Evolutionary conservation across 2,888 invertebrate species (phyloP).

Genomic region (Dyspetes luteomarginatus): DNA sequence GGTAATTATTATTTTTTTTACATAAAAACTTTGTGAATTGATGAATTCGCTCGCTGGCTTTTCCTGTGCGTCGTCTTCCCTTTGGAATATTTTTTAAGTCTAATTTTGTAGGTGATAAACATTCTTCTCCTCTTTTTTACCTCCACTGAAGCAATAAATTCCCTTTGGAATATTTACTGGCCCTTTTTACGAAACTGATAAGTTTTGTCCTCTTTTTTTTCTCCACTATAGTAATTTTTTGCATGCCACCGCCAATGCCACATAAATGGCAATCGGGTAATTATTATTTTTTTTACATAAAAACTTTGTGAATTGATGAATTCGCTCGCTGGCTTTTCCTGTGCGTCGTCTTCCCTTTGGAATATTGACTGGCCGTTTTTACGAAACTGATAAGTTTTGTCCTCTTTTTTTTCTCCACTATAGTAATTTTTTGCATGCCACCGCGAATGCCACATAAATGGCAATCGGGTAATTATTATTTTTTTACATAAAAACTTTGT

Average conservation of each 20-base stretch:
- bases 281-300: neutral
- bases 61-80: neutral
- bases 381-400: too few species aligned
- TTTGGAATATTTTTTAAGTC: too few species aligned
- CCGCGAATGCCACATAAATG: conserved; percentile 81
- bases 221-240: too few species aligned
- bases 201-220: too few species aligned
- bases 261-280: conserved; percentile 81
- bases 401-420: too few species aligned
- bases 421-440: conserved; percentile 75
- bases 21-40: neutral
- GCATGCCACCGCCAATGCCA: conserved; percentile 78
- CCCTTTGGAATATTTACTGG: too few species aligned
- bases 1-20: conserved; percentile 72
- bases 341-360: too few species aligned
- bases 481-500: neutral
- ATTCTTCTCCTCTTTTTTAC: too few species aligned
- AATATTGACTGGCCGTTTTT: too few species aligned
- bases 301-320: neutral
- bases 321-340: neutral
- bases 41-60: neutral
- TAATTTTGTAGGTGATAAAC: too few species aligned
- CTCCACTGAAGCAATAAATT: too few species aligned
- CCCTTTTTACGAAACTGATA: too few species aligned
- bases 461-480: conserved; percentile 76